Percentiles rank a stretch among this genome's conserved stretches.
Evolutionary conservation across 2,797 vertebrate species (phyloP).

Genomic region (Danio albolineatus): DNA sequence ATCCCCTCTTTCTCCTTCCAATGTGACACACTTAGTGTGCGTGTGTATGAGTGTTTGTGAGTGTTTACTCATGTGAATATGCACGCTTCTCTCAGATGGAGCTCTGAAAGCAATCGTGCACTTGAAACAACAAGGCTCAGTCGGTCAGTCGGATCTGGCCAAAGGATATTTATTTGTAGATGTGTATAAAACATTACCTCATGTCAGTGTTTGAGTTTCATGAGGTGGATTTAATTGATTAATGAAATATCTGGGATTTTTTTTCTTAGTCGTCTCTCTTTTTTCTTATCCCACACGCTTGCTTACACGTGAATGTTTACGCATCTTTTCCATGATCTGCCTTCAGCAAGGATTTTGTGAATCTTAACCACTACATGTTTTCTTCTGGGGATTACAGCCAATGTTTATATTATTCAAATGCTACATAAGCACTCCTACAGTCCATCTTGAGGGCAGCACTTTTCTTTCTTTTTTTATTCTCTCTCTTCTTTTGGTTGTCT

Average conservation of each 20-base stretch:
- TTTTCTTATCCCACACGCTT: constrained; percentile 62
- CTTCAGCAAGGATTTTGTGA: constrained; percentile 38
- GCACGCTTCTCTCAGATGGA: constrained; percentile 41
- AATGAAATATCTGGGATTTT: neutral
- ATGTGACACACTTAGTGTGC: constrained; percentile 63
- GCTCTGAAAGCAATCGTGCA: constrained; percentile 45
- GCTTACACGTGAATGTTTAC: constrained; percentile 53
- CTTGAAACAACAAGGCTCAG: constrained; percentile 12
- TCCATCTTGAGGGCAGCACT: constrained; percentile 20
- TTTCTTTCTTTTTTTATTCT: constrained; percentile 20
- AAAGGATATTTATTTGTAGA: constrained; percentile 17
- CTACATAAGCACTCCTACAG: constrained; percentile 31
- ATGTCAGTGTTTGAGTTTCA: constrained; percentile 2
- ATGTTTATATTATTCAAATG: constrained; percentile 79
- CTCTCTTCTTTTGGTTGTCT: neutral
- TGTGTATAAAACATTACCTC: constrained; percentile 2
- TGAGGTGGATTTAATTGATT: constrained; percentile 23
- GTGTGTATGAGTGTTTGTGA: constrained; percentile 14
- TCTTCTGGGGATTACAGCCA: constrained; percentile 74
- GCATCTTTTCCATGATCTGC: constrained; percentile 23
- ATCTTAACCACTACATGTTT: constrained; percentile 63
- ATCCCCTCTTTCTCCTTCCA: constrained; percentile 63
- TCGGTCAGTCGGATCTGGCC: constrained; percentile 28
- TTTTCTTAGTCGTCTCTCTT: neutral
- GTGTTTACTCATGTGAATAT: constrained; percentile 40